Conservation (phyloP, 2,113 vertebrate species). For the western clawed frog (Xenopus tropicalis) region DNA sequence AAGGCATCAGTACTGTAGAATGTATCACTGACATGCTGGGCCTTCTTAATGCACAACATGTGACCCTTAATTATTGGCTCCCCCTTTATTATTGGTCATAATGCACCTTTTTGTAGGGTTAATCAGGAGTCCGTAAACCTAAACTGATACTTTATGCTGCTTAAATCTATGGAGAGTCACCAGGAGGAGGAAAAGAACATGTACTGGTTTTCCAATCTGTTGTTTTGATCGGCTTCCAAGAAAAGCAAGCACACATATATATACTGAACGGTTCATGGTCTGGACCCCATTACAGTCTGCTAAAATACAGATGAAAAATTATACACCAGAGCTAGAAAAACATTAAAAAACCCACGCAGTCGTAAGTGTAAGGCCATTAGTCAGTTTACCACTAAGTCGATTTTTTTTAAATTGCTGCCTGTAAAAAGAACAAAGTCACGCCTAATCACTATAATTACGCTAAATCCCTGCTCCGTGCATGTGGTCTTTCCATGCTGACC, state of each 20-base stretch:
- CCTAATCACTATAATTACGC: slow-evolving; percentile 30
- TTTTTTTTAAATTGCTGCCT: background rate
- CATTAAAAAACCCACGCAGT: too few relatives aligned
- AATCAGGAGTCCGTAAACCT: too few relatives aligned
- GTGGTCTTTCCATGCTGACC: too few relatives aligned
- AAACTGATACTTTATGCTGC: too few relatives aligned
- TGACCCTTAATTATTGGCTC: too few relatives aligned
- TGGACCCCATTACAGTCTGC: slow-evolving; percentile 14
- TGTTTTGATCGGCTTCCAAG: slow-evolving; percentile 21
- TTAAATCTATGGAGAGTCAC: too few relatives aligned
- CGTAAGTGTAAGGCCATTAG: slow-evolving; percentile 2
- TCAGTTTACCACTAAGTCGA: slow-evolving; percentile 23
- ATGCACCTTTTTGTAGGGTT: too few relatives aligned
- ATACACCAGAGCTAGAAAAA: background rate
- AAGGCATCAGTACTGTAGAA: too few relatives aligned
- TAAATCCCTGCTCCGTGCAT: background rate
- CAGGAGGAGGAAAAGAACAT: too few relatives aligned
- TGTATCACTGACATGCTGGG: too few relatives aligned
- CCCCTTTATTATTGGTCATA: too few relatives aligned
- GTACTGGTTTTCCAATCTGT: background rate
- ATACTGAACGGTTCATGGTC: slow-evolving; percentile 10
- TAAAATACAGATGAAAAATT: slow-evolving; percentile 3
- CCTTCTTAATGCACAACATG: too few relatives aligned
- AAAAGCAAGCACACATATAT: background rate
- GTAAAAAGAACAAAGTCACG: background rate